Conservation (phyloP, 2,888 invertebrate species). For the Nemoura dubitans region DNA sequence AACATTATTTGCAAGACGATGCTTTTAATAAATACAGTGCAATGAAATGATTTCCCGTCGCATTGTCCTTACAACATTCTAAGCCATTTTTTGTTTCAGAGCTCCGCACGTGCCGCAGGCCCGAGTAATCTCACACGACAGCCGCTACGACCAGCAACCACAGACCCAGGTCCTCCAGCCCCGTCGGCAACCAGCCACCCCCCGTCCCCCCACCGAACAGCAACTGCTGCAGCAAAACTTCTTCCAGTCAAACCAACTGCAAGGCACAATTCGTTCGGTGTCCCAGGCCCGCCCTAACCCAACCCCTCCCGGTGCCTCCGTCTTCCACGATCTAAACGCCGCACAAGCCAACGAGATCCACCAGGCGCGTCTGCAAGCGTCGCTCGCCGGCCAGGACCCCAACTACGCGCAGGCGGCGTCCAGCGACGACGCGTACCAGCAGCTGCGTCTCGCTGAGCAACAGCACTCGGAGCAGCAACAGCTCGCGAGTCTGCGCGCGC, state of each 20-base stretch:
- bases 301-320: slow-evolving; percentile 30
- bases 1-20: too few species aligned
- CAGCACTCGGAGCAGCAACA: slow-evolving; percentile 29
- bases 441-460: slow-evolving; percentile 33
- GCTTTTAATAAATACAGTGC: not conserved
- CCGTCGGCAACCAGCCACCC: slow-evolving; percentile 1
- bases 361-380: slow-evolving; percentile 47
- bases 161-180: slow-evolving; percentile 32
- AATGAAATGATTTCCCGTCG: not conserved
- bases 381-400: slow-evolving; percentile 48
- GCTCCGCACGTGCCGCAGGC: not conserved
- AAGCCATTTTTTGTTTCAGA: not conserved
- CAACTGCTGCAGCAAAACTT: slow-evolving; percentile 46
- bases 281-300: slow-evolving; percentile 19
- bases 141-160: slow-evolving; percentile 21
- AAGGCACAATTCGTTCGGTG: slow-evolving; percentile 33
- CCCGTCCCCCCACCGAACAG: slow-evolving; percentile 34
- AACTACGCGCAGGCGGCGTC: not conserved
- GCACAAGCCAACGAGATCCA: slow-evolving; percentile 44
- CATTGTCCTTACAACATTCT: not conserved
- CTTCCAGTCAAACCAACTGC: slow-evolving; percentile 42
- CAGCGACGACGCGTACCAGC: slow-evolving; percentile 16
- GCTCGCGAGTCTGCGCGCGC: slow-evolving; percentile 28
- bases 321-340: slow-evolving; percentile 12
- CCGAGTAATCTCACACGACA: not conserved